A percentile compares a stretch with the other conserved stretches of the same genome.
phyloP scores from a whole-genome alignment of 2,888 invertebrate species.

The Rutpela maculata region DNA sequence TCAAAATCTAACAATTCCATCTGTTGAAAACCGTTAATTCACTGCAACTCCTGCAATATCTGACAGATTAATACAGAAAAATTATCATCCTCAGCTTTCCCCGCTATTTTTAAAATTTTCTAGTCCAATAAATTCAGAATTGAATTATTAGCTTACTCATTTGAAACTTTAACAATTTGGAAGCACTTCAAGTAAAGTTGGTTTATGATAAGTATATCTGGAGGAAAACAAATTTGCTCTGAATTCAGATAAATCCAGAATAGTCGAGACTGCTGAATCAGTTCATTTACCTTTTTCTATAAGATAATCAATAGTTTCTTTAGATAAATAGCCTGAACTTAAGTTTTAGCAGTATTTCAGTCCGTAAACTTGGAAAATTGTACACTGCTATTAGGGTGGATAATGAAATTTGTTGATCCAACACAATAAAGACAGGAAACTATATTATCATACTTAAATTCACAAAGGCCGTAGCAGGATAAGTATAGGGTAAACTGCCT shows the following conservation, averaged over 20 bases:
- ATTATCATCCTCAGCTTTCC: slow-evolving; percentile 4
- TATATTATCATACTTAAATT: not conserved
- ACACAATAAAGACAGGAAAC: not conserved
- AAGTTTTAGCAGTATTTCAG: not conserved
- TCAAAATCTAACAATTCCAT: too few relatives aligned
- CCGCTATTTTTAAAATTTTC: slow-evolving; percentile 29
- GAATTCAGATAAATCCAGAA: slow-evolving; percentile 22
- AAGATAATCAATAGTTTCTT: slow-evolving; percentile 23
- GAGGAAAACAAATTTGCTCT: slow-evolving; percentile 34
- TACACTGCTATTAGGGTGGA: not conserved
- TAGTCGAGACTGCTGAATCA: slow-evolving; percentile 15
- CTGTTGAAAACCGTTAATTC: too few relatives aligned
- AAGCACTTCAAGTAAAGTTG: slow-evolving; percentile 36
- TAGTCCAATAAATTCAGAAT: slow-evolving; percentile 16
- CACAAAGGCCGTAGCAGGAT: too few relatives aligned
- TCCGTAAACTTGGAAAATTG: not conserved
- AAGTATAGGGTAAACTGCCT: too few relatives aligned
- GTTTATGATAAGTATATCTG: slow-evolving; percentile 36
- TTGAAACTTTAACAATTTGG: slow-evolving; percentile 32
- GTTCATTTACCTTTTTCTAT: slow-evolving; percentile 34
- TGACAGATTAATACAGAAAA: not conserved
- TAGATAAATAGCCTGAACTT: not conserved
- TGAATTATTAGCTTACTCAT: slow-evolving; percentile 25
- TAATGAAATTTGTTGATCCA: not conserved
- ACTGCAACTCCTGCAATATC: not conserved